A percentile compares a stretch with the other conserved stretches of the same genome.
These are phyloP conservation scores for Vulpes ferrilata DNA, from an alignment of 2,113 vertebrate genomes.

Conservation along the genomic window DNA sequence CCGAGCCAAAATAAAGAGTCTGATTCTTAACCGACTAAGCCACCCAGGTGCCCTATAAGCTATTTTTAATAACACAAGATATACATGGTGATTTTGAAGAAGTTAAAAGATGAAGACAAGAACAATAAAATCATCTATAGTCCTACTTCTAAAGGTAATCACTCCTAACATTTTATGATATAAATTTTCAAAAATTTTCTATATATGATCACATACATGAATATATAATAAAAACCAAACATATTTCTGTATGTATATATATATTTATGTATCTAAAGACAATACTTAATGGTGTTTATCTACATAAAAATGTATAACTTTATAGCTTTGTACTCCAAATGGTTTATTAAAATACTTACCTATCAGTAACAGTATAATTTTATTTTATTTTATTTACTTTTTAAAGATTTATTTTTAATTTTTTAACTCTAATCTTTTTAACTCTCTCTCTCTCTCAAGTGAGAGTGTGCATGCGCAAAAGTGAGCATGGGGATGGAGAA, in stretches of 20 bases:
- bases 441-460: too few species aligned
- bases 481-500: background rate
- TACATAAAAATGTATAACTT: background rate
- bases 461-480: background rate
- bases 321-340: background rate
- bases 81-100: background rate
- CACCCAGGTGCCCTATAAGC: background rate
- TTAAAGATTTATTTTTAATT: background rate
- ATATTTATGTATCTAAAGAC: background rate
- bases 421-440: too few species aligned
- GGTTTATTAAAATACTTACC: background rate
- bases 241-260: background rate
- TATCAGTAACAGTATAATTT: background rate
- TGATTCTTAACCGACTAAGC: background rate
- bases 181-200: constrained; percentile 12
- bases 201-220: background rate
- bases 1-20: background rate
- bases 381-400: background rate
- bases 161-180: background rate
- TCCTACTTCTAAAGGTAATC: background rate
- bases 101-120: background rate
- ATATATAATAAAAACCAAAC: background rate
- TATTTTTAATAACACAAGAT: background rate
- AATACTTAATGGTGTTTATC: background rate
- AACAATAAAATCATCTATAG: background rate